Conservation (phyloP, 1,140 invertebrate species). For the Pogonomyrmex barbatus region DNA sequence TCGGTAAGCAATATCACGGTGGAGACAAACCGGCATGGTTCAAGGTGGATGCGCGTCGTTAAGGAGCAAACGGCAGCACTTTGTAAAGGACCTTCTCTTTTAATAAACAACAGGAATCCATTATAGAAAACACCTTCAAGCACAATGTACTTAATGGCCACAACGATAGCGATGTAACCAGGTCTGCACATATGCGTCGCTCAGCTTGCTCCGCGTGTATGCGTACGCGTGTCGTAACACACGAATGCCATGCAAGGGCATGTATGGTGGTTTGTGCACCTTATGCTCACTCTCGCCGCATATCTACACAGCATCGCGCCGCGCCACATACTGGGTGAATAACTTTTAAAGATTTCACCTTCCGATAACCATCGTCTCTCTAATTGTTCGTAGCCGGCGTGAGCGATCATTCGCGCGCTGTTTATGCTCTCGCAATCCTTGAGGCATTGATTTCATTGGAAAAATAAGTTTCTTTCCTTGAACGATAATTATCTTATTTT, state of each 20-base stretch:
- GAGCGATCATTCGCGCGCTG: not conserved
- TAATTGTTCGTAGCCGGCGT: constrained; percentile 61
- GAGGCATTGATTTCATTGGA: not conserved
- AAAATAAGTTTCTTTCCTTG: not conserved
- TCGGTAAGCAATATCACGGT: constrained; percentile 16
- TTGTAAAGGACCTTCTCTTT: constrained; percentile 57
- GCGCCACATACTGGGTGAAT: constrained; percentile 72
- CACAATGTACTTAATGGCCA: constrained; percentile 72
- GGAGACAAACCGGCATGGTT: constrained; percentile 1
- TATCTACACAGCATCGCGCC: constrained; percentile 72
- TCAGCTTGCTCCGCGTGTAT: not conserved
- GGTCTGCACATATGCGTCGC: constrained; percentile 41
- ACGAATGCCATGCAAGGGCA: constrained; percentile 73
- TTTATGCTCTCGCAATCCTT: not conserved
- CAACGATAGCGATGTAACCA: constrained; percentile 66
- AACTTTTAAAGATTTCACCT: constrained; percentile 56
- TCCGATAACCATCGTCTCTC: constrained; percentile 42
- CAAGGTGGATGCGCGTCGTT: constrained; percentile 50
- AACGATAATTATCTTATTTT: not conserved
- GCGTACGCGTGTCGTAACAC: constrained; percentile 66
- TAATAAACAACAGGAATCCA: constrained; percentile 75
- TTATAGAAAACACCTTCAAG: constrained; percentile 72
- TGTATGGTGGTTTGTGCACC: constrained; percentile 74
- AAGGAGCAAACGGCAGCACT: constrained; percentile 42
- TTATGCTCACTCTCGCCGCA: constrained; percentile 70